Base-by-base conservation (phyloP, 2,888 invertebrate genomes). In the Gastracanthus pulcherrimus region DNA sequence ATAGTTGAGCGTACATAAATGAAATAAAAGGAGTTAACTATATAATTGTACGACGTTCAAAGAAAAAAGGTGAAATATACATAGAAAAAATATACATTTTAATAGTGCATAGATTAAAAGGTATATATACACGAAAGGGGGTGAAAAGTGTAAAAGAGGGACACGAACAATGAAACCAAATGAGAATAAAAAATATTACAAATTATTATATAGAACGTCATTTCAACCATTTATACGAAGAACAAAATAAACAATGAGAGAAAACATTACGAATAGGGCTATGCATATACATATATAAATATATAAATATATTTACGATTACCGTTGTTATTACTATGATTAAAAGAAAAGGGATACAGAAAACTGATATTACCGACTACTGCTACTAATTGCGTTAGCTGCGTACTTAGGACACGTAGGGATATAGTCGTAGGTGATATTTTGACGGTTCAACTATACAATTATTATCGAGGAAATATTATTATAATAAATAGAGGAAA, bases 271-370 rank as follows among this genome's bases (percentile, higher is more conserved):
- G 81, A 80, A 84, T 85, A 86, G 83, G 76, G 82, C 41, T 69
- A 76, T 74, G 66, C 55, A 78, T 67, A 76, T 66, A 76, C 29
- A 75, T 41, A 69, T 45, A 77, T 69, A 83, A 71, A 85, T 74
- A 85, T 75, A 84, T 74, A 83, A 84, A 83, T 80, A 85, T 83
- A 85, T 84, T 84, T 86, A 86, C 83, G 58, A 84, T 84, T 84
- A 85, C 84, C 81, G 84, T 86, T 85, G 81, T 84, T 84, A 79
- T 82, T 86, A 80, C 7, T 85, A 83, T 83, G 83, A 13, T 51
- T 45, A 60, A 71, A 55, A 45, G 23, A 38, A 51, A 72, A 72
- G 23, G 41, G 13, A 51, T 31, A 69, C 29, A 67, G 41, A 51
- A 72, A 74, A 60, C 67, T 69, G 26, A 80, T 74, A 80, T 69